Evolutionary conservation across 2,113 vertebrate genomes (phyloP).

Genomic region (Suricata suricatta): DNA sequence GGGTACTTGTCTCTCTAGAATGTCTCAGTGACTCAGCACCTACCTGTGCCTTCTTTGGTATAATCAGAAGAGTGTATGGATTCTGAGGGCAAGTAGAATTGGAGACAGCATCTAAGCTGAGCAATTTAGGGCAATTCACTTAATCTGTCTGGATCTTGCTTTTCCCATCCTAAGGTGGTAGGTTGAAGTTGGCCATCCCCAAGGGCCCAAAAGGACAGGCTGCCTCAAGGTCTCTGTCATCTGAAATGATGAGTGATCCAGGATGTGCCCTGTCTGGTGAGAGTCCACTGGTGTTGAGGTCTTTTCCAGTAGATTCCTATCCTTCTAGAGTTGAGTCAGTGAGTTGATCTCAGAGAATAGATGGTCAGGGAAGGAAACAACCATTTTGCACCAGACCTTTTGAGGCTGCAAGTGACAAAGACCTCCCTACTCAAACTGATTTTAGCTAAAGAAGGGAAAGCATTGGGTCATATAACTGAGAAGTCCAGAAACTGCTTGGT

Average conservation of each 20-base stretch:
- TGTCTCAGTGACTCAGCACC: not conserved
- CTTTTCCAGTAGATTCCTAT: not conserved
- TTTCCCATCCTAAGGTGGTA: not conserved
- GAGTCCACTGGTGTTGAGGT: not conserved
- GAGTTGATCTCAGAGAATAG: not conserved
- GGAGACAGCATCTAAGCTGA: not conserved
- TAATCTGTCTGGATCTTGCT: not conserved
- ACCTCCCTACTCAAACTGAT: not conserved
- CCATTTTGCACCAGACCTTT: not conserved
- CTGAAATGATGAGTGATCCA: conserved; percentile 25
- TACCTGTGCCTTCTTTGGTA: not conserved
- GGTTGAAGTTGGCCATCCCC: not conserved
- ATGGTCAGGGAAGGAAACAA: not conserved
- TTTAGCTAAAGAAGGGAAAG: conserved; percentile 36
- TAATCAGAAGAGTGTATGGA: not conserved
- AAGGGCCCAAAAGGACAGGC: not conserved
- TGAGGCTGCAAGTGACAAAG: not conserved
- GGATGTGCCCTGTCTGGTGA: not conserved
- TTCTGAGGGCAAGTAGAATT: not conserved
- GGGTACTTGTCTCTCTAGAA: not conserved
- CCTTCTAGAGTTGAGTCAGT: not conserved
- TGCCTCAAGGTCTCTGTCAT: not conserved
- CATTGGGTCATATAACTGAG: not conserved
- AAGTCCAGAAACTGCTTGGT: not conserved
- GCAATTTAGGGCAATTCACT: not conserved